Percentiles rank a stretch among this genome's conserved stretches.
These are phyloP conservation scores for Stramonita haemastoma DNA, from an alignment of 2,888 invertebrate species.

Conservation along the genomic window DNA sequence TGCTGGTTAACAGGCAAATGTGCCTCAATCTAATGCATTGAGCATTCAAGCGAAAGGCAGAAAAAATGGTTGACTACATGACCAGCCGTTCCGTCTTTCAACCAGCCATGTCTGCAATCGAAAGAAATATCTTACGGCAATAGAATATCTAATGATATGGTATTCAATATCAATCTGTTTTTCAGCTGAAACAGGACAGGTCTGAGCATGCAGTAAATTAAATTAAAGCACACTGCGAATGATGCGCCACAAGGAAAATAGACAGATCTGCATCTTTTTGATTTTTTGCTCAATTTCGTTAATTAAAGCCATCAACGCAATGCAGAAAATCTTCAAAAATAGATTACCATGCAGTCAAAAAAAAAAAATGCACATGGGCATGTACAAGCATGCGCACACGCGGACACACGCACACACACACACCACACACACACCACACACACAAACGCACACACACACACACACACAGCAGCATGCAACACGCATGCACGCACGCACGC, in stretches of 20 bases:
- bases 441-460: neutral
- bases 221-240: neutral
- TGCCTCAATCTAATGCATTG: neutral
- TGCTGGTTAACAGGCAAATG: too few relatives aligned
- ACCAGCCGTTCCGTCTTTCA: neutral
- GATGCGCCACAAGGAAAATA: neutral
- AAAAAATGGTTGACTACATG: too few relatives aligned
- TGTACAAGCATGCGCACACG: neutral
- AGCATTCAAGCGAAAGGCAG: neutral
- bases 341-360: neutral
- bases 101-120: neutral
- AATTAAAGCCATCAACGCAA: neutral
- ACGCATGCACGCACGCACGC: neutral
- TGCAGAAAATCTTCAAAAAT: neutral
- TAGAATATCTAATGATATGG: neutral
- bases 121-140: neutral
- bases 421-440: neutral
- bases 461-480: neutral
- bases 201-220: neutral
- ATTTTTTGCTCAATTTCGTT: neutral
- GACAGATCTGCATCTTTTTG: neutral
- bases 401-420: neutral
- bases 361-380: neutral
- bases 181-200: neutral
- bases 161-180: neutral